phyloP scores from a whole-genome alignment of 2,888 invertebrate genomes.

The Strigamia transsilvanica region DNA sequence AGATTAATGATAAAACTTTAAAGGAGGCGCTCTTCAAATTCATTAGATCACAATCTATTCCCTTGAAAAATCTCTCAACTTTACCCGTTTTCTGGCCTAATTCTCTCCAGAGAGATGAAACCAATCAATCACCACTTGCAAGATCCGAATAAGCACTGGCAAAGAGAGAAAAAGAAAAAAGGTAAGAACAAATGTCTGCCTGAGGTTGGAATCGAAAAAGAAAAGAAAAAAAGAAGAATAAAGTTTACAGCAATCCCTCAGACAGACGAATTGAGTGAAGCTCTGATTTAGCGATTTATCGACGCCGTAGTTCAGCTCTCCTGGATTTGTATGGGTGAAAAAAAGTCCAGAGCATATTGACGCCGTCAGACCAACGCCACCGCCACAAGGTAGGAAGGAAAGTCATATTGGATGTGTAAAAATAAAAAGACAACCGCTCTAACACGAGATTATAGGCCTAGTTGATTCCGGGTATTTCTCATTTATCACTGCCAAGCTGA shows the following conservation, averaged over 20 bases:
- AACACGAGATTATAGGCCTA: conserved; percentile 18
- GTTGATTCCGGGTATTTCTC: conserved; percentile 24
- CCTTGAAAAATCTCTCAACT: conserved; percentile 28
- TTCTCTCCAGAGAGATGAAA: conserved; percentile 6
- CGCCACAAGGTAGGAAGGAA: background rate
- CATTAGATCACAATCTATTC: conserved; percentile 20
- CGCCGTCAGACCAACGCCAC: background rate
- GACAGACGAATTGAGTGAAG: background rate
- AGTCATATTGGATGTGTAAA: background rate
- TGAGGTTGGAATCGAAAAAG: background rate
- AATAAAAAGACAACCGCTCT: background rate
- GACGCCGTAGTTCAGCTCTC: background rate
- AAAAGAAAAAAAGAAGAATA: background rate
- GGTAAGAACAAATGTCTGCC: background rate
- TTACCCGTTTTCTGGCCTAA: background rate
- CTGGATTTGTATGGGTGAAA: background rate
- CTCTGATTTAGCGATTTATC: background rate
- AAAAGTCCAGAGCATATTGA: background rate
- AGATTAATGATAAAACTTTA: conserved; percentile 26
- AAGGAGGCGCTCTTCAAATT: conserved; percentile 7
- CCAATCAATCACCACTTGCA: conserved; percentile 13
- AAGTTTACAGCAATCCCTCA: background rate
- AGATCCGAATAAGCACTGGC: conserved; percentile 20
- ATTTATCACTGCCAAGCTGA: conserved; percentile 18
- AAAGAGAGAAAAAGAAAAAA: background rate